Conservation (phyloP, 1,140 invertebrate genomes). For the Trialeurodes vaporariorum region DNA sequence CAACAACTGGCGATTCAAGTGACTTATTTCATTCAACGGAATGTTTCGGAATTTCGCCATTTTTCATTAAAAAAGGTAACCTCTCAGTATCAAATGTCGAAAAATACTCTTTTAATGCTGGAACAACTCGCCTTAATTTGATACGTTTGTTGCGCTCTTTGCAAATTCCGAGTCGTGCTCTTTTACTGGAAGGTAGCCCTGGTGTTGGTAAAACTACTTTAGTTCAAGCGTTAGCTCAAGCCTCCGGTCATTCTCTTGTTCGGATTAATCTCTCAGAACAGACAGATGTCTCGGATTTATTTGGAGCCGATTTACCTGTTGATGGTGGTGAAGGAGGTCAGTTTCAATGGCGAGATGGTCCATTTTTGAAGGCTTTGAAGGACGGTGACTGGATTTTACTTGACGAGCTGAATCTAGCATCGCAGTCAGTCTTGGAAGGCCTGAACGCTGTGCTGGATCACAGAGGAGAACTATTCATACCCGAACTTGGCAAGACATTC, state of each 20-base stretch:
- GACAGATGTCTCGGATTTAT: slow-evolving; percentile 95
- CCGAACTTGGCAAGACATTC: slow-evolving; percentile 86
- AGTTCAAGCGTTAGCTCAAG: slow-evolving; percentile 79
- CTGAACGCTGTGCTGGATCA: slow-evolving; percentile 98
- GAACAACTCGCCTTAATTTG: slow-evolving; percentile 72
- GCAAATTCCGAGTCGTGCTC: slow-evolving; percentile 71
- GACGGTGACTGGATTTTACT: slow-evolving; percentile 90
- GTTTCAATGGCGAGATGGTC: slow-evolving; percentile 94
- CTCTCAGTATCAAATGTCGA: slow-evolving; percentile 19
- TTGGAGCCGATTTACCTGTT: slow-evolving; percentile 93
- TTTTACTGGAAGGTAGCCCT: slow-evolving; percentile 93
- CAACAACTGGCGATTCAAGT: background rate
- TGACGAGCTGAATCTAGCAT: slow-evolving; percentile 98
- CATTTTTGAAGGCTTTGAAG: slow-evolving; percentile 83
- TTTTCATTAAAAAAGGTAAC: slow-evolving; percentile 47
- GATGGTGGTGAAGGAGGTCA: slow-evolving; percentile 71
- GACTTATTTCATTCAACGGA: background rate
- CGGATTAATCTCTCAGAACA: slow-evolving; percentile 98
- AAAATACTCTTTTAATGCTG: slow-evolving; percentile 62
- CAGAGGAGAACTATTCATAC: slow-evolving; percentile 87
- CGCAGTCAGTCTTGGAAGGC: slow-evolving; percentile 95
- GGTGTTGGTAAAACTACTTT: slow-evolving; percentile 97
- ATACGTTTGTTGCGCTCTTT: slow-evolving; percentile 74
- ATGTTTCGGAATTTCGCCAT: slow-evolving; percentile 56
- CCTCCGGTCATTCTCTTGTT: slow-evolving; percentile 62